Percentiles rank a stretch among this genome's conserved stretches.
Evolutionary conservation across 2,113 vertebrate genomes (phyloP).

Genomic region (Syrmaticus mikado): DNA sequence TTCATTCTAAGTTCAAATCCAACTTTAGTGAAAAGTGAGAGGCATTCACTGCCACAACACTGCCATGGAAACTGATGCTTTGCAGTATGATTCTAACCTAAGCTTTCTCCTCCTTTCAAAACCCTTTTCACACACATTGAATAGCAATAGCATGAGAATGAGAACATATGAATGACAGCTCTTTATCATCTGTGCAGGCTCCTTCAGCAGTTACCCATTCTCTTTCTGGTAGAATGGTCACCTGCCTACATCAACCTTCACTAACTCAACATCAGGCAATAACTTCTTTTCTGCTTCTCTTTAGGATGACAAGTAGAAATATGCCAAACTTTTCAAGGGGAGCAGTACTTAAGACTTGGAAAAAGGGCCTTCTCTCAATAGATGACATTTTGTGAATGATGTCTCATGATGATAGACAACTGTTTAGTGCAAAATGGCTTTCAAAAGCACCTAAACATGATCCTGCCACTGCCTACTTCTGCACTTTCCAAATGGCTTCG

Average conservation of each 20-base stretch:
- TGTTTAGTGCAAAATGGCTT: background rate
- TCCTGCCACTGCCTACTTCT: background rate
- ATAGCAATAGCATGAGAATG: background rate
- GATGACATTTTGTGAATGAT: background rate
- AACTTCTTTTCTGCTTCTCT: background rate
- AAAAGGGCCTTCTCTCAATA: background rate
- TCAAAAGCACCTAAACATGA: background rate
- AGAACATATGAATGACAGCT: background rate
- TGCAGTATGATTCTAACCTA: background rate
- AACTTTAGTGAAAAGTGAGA: background rate
- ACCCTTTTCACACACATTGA: background rate
- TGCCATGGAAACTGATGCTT: background rate
- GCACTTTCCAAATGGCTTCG: conserved; percentile 2
- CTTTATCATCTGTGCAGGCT: background rate
- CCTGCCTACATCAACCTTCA: background rate
- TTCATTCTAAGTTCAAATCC: background rate
- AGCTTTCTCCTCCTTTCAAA: background rate
- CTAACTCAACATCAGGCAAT: background rate
- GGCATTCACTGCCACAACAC: background rate
- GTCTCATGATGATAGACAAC: background rate
- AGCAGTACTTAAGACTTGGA: background rate
- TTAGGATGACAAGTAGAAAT: background rate
- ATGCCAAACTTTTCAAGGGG: background rate
- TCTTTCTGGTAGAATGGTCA: background rate
- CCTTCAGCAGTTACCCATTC: background rate